Percentiles rank a stretch among this genome's conserved stretches.
phyloP scores from a whole-genome alignment of 1,140 invertebrate genomes.

The Cyphomyrmex costatus region DNA sequence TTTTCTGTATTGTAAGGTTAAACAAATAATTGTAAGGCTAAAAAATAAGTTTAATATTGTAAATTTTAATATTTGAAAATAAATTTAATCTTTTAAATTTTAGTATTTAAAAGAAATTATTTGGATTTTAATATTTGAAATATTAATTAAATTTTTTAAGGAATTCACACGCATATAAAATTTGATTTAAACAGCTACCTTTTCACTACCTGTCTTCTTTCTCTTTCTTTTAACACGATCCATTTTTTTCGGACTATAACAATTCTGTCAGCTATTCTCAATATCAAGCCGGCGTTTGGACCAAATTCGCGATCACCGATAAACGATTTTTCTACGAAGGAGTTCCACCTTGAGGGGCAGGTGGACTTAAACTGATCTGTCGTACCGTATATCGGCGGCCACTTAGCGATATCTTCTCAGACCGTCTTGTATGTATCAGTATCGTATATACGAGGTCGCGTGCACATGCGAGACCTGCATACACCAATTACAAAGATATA shows the following conservation, averaged over 20 bases:
- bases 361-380: constrained; percentile 80
- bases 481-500: constrained; percentile 20
- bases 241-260: constrained; percentile 62
- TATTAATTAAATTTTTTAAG: background rate
- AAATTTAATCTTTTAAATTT: constrained; percentile 6
- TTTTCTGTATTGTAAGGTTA: background rate
- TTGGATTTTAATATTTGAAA: background rate
- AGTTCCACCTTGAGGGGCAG: constrained; percentile 75
- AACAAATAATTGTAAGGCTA: too few species aligned
- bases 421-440: constrained; percentile 69
- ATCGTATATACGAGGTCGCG: constrained; percentile 32
- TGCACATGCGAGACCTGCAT: background rate
- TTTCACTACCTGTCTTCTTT: constrained; percentile 60
- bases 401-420: constrained; percentile 84
- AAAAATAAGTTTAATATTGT: background rate
- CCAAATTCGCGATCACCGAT: constrained; percentile 20
- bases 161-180: background rate
- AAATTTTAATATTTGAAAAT: background rate
- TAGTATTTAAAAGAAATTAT: background rate
- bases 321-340: constrained; percentile 7
- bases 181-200: constrained; percentile 70
- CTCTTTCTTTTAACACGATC: constrained; percentile 72
- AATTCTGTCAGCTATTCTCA: background rate
- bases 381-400: constrained; percentile 79
- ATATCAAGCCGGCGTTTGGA: background rate